Evolutionary conservation across 2,113 vertebrate species (phyloP), one percentile per base, ranked within the genome.

Genomic region (Eidolon helvum): DNA sequence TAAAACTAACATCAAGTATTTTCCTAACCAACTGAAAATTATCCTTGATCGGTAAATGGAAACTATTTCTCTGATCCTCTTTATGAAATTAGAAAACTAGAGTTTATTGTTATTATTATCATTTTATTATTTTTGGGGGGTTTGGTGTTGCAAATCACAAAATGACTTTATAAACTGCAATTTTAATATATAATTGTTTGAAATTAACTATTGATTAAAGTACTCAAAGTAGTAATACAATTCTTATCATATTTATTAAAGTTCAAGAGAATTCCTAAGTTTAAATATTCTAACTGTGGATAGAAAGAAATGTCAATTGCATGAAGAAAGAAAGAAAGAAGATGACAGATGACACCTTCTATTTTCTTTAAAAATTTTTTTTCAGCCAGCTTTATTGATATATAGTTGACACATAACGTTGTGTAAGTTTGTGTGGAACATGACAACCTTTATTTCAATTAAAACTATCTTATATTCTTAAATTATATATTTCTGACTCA

Each of bases 1-100:
- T 84, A 92, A 87, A 43, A 82, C 50, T 68, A 83, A 88, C 74
- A 38, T 22, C 28, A 92, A 33, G 78, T 45, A 53, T 87, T 96
- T 96, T 96, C 4, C 87, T 74, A 91, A 77, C 68, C 75, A 94
- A 57, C 18, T 94, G 68, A 93, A 98, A 93, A 61, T 82, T 40
- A 69, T 50, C n/a, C 40, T 97, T 93, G 92, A 14, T 28, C 92
- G n/a, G 78, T 97, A 92, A 92, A 59, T 95, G 18, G 28, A 57
- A 94, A 86, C 22, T 61, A 12, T 11, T 66, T 91, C 38, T 90
- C 21, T 45, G 35, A 66, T 94, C 12, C 7, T 86, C 21, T 57
- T 94, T 24, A 63, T 48, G 50, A 94, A 61, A 24, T 30, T 90
- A 63, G 53, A 78, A 88, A 90, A 77, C 50, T 40, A 43, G 82